Conservation (phyloP, 2,113 vertebrate species). For the Seriola rivoliana region DNA sequence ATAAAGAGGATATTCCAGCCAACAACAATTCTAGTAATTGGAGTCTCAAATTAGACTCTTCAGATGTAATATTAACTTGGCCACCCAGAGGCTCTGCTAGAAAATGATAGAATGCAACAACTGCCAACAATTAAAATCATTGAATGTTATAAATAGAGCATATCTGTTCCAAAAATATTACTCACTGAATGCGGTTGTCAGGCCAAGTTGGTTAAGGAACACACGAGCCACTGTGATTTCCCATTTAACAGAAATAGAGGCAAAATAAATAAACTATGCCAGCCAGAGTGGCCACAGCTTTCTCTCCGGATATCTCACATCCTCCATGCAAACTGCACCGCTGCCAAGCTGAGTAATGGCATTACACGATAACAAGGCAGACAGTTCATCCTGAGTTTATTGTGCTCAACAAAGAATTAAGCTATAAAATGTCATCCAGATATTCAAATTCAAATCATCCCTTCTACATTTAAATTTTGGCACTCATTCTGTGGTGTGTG, state of each 20-base stretch:
- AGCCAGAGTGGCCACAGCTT: neutral
- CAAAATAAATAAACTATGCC: conserved; percentile 33
- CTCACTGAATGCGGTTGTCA: neutral
- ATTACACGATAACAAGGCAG: conserved; percentile 27
- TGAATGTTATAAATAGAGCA: conserved; percentile 36
- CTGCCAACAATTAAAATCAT: conserved; percentile 44
- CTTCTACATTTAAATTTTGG: neutral
- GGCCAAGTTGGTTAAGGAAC: conserved; percentile 39
- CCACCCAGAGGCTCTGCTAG: conserved; percentile 27
- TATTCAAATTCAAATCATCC: conserved; percentile 9
- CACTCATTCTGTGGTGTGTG: neutral
- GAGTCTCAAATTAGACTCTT: conserved; percentile 56
- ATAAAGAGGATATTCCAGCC: conserved; percentile 37
- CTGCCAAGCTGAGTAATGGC: neutral
- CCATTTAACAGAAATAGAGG: conserved; percentile 42
- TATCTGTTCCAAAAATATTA: conserved; percentile 31
- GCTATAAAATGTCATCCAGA: conserved; percentile 29
- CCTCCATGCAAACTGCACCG: neutral
- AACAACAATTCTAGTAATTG: conserved; percentile 36
- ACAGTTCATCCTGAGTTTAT: conserved; percentile 32
- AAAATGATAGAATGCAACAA: conserved; percentile 46
- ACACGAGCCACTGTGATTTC: conserved; percentile 24
- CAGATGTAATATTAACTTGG: conserved; percentile 65
- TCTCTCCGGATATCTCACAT: conserved; percentile 16
- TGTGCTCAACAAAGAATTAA: conserved; percentile 29